These are phyloP conservation scores for Cyphomyrmex costatus DNA, from an alignment of 1,140 invertebrate genomes.

Conservation along the genomic window DNA sequence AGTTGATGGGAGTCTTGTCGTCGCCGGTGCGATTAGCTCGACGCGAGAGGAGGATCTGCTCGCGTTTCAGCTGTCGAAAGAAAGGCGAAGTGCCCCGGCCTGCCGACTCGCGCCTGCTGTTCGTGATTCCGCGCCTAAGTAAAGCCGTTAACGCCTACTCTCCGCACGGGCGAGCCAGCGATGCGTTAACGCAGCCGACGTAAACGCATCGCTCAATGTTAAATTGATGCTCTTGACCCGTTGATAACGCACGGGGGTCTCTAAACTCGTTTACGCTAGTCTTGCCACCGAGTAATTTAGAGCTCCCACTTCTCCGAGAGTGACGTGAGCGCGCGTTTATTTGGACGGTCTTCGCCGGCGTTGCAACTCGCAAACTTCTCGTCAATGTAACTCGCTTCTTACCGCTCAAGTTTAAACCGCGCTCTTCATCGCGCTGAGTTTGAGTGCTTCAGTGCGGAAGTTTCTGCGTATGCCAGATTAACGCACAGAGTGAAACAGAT, in stretches of 20 bases:
- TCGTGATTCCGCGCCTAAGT: slow-evolving; percentile 70
- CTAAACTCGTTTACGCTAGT: slow-evolving; percentile 29
- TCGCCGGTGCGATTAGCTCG: slow-evolving; percentile 59
- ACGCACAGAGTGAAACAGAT: not conserved
- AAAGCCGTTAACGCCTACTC: slow-evolving; percentile 71
- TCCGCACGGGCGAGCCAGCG: not conserved
- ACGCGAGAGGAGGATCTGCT: slow-evolving; percentile 13
- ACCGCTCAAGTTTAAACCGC: not conserved
- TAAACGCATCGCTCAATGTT: slow-evolving; percentile 59
- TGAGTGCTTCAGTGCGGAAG: not conserved
- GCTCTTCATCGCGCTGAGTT: not conserved
- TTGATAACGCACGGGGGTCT: slow-evolving; percentile 31
- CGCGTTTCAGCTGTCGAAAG: slow-evolving; percentile 61
- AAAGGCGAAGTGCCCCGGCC: slow-evolving; percentile 52
- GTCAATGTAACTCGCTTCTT: not conserved
- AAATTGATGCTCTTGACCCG: slow-evolving; percentile 67
- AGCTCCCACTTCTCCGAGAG: not conserved
- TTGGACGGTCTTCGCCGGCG: not conserved
- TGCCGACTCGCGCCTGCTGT: slow-evolving; percentile 16
- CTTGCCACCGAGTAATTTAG: slow-evolving; percentile 9
- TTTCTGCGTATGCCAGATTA: not conserved
- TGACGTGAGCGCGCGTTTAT: slow-evolving; percentile 12
- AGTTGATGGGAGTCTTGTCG: slow-evolving; percentile 71
- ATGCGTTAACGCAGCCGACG: slow-evolving; percentile 20
- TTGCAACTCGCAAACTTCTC: slow-evolving; percentile 12